A percentile compares a stretch with the other conserved stretches of the same genome.
phyloP scores from a whole-genome alignment of 2,797 vertebrate species.

The Hemibagrus guttatus region DNA sequence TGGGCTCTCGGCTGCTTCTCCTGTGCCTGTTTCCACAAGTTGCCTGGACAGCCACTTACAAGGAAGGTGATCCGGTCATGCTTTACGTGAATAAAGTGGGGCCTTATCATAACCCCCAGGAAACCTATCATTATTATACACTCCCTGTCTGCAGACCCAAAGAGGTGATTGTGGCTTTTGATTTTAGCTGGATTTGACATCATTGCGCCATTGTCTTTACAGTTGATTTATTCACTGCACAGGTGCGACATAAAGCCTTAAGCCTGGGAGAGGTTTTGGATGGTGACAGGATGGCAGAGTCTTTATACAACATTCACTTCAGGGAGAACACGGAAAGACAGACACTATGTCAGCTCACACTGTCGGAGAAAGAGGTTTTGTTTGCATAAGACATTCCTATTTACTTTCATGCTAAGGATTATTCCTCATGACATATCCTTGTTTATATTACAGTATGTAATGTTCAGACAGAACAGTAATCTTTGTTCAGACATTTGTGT shows the following conservation, averaged over 20 bases:
- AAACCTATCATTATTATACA: slow-evolving; percentile 94
- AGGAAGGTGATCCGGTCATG: slow-evolving; percentile 81
- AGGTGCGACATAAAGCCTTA: slow-evolving; percentile 88
- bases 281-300: slow-evolving; percentile 92
- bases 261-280: slow-evolving; percentile 90
- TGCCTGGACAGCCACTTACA: slow-evolving; percentile 74
- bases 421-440: not conserved
- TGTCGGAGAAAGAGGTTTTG: slow-evolving; percentile 78
- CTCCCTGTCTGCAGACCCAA: slow-evolving; percentile 89
- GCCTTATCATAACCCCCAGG: slow-evolving; percentile 93
- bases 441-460: not conserved
- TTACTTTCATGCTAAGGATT: not conserved
- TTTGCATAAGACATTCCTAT: not conserved
- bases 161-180: slow-evolving; percentile 73
- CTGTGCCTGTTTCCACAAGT: slow-evolving; percentile 65
- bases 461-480: too few relatives aligned
- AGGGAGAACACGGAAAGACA: slow-evolving; percentile 79
- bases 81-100: slow-evolving; percentile 95
- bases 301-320: slow-evolving; percentile 85
- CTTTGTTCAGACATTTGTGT: not conserved
- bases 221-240: slow-evolving; percentile 11
- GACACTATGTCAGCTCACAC: slow-evolving; percentile 80
- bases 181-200: not conserved
- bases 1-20: slow-evolving; percentile 64
- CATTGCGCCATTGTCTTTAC: not conserved